Conservation (phyloP, 1,140 invertebrate species). For the Gryllus bimaculatus region DNA sequence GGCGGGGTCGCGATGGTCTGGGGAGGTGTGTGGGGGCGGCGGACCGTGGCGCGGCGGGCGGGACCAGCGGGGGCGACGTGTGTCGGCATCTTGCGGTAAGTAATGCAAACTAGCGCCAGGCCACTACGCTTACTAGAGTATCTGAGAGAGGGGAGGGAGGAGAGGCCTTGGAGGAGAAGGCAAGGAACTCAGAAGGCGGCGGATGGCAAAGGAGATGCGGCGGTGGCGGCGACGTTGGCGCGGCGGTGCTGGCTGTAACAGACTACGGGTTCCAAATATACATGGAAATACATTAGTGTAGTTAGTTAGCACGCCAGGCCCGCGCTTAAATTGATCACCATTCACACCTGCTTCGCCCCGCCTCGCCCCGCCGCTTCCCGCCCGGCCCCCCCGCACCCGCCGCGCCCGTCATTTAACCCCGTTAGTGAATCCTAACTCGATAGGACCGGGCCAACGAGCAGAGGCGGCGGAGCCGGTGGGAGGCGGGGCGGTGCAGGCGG, state of each 20-base stretch:
- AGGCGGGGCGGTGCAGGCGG: background rate
- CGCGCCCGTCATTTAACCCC: background rate
- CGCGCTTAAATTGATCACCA: background rate
- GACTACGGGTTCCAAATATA: background rate
- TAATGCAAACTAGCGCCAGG: background rate
- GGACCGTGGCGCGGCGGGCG: too few relatives aligned
- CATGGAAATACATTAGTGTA: background rate
- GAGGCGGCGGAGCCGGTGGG: background rate
- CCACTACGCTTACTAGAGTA: background rate
- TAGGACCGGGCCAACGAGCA: background rate
- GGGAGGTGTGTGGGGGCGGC: too few relatives aligned
- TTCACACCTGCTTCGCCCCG: background rate
- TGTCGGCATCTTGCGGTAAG: conserved; percentile 2
- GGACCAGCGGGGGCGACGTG: too few relatives aligned
- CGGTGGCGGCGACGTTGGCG: too few relatives aligned
- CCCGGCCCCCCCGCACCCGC: too few relatives aligned
- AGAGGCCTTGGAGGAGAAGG: background rate
- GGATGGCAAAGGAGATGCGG: background rate
- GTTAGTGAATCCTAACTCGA: background rate
- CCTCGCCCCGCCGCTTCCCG: too few relatives aligned
- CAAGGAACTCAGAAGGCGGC: background rate
- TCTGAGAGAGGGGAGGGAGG: background rate
- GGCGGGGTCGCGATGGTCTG: too few relatives aligned
- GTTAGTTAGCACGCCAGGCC: background rate
- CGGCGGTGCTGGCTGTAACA: too few relatives aligned